Base-by-base conservation (phyloP, 2,797 vertebrate genomes). In the Ptychobarbus kaznakovi region DNA sequence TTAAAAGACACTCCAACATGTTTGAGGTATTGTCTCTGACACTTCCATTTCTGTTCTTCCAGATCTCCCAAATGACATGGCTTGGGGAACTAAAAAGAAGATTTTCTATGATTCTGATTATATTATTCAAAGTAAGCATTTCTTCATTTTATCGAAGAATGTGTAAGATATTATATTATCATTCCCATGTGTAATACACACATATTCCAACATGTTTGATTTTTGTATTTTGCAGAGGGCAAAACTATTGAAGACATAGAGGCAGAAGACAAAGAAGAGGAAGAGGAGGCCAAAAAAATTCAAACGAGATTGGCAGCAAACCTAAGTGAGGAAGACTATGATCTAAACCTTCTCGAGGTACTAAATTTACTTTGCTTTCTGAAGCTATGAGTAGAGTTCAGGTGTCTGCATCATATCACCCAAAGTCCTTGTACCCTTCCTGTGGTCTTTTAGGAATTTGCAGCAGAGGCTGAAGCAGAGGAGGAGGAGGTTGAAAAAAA, bases 321-420 rank as follows among this genome's bases (percentile, higher is more conserved):
- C 89, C 91, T 99, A 74, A 96, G 94, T 1, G 98, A 99, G 86
- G 98, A 99, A 6, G 98, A 99, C 88, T 99, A 96, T 0, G 97
- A 98, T 86, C 91, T 99, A 42, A 96, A 94, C 83, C 91, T 98
- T 87, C 94, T 99, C 15, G 93, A 91, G 86, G 86, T 88, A 42
- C n/a, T 35, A 20, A 13, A 22, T 11, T 58, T 65, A 9, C 3
- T 35, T 53, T 10, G 5, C 35, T 68, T 75, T 44, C 13, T 58
- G 28, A 77, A 74, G 20, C 5, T 38, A 42, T 49, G 6, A 8
- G n/a, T 18, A 46, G 10, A 58, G n/a, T 74, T 28, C 3, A 15
- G 44, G 82, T 89, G 12, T 74, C 73, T 65, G n/a, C 28, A 1
- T 40, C 18, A 28, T 53, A n/a, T 56, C 13, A 66, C 1, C 74